Evolutionary conservation across 2,888 invertebrate species (phyloP), one percentile per base, ranked within the genome.

Genomic region (Chymomyza procnemis): DNA sequence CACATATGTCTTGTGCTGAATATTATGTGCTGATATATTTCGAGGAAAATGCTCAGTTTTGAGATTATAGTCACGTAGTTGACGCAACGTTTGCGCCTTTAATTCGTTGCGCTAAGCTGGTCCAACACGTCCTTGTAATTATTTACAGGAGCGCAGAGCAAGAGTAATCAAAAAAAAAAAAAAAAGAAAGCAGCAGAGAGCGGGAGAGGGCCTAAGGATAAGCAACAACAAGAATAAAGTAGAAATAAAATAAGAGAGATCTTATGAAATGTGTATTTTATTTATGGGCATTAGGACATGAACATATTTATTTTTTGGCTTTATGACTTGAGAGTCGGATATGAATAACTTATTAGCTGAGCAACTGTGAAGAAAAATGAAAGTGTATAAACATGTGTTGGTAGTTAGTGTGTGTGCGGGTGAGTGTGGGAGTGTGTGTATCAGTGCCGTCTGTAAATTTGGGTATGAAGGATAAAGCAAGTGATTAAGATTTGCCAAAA

Each of bases 61-160:
- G 70, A 71, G 73, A 85, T 88, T 79, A 75, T 65, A 74, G 87
- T 85, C 85, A 85, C 85, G 85, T 85, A 76, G 79, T 87, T 88
- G 85, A 87, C 87, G 88, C 85, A 85, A 83, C 79, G 76, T 85
- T 85, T 79, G 73, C 75, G 71, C 85, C 78, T 84, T 85, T 86
- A 84, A 85, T 85, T 86, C 88, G 84, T 66, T 87, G 63, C 63
- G 80, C 78, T 71, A 74, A 79, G 66, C 66, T 75, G 75, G 78
- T 60, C 67, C 65, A 58, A 58, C 69, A 87, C 85, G 88, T 79
- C 75, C 64, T 63, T 64, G 82, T 84, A 84, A 84, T 84, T 84
- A 84, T 84, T 84, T 86, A 87, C 86, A 80, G 84, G 81, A 75
- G 69, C 73, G 66, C 71, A 70, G 65, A 67, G 60, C 48, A 50